These are phyloP conservation scores for Bostrychus sinensis DNA, from an alignment of 2,113 vertebrate genomes.

Conservation along the genomic window DNA sequence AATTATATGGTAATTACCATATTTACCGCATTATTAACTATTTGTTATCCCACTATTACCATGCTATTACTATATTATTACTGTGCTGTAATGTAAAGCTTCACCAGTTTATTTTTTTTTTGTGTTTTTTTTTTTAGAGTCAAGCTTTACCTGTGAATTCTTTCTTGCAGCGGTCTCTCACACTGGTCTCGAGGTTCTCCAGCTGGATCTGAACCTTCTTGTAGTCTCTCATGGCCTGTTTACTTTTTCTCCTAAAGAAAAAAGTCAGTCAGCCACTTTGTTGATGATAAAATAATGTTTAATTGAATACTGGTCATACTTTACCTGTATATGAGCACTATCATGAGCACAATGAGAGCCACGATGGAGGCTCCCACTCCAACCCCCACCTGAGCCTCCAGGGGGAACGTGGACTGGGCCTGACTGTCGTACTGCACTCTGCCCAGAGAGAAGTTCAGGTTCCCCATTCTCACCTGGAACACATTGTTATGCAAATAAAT, in stretches of 20 bases:
- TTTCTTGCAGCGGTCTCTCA: slow-evolving; percentile 96
- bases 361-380: slow-evolving; percentile 92
- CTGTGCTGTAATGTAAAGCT: too few relatives aligned
- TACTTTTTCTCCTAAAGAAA: slow-evolving; percentile 90
- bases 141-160: slow-evolving; percentile 96
- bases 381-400: slow-evolving; percentile 93
- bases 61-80: too few relatives aligned
- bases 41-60: too few relatives aligned
- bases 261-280: neutral
- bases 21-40: too few relatives aligned
- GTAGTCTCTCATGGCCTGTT: slow-evolving; percentile 94
- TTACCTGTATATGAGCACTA: slow-evolving; percentile 96
- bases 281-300: too few relatives aligned
- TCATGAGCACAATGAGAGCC: slow-evolving; percentile 91
- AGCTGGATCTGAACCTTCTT: slow-evolving; percentile 98
- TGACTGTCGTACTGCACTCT: slow-evolving; percentile 91
- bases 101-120: neutral
- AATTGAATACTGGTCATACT: neutral
- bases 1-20: too few relatives aligned
- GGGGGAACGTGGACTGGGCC: slow-evolving; percentile 86
- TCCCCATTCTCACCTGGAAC: slow-evolving; percentile 92
- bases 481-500: too few relatives aligned
- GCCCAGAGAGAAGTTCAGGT: slow-evolving; percentile 90
- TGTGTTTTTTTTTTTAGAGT: too few relatives aligned
- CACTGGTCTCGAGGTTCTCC: slow-evolving; percentile 97